phyloP scores from a whole-genome alignment of 2,113 vertebrate genomes.

The Daboia siamensis region DNA sequence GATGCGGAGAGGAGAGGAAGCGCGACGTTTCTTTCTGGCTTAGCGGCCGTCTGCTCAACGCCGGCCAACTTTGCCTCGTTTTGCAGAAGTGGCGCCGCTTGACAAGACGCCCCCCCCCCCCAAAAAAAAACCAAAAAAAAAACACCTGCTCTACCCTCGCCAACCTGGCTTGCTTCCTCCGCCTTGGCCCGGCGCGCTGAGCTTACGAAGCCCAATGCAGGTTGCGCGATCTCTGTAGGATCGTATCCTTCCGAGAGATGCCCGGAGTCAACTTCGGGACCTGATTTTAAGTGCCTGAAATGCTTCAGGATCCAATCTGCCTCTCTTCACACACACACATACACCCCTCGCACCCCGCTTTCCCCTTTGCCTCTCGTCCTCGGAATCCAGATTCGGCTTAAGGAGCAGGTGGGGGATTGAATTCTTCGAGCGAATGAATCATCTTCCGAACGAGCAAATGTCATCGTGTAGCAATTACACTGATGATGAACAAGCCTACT shows the following conservation, averaged over 20 bases:
- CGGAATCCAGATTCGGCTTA: background rate
- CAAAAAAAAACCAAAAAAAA: too few species aligned
- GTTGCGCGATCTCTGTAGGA: background rate
- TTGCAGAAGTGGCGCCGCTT: background rate
- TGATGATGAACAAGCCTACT: constrained; percentile 57
- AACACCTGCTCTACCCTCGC: too few species aligned
- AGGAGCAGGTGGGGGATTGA: constrained; percentile 38
- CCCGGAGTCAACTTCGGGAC: background rate
- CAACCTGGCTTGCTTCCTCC: background rate
- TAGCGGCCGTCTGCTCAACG: background rate
- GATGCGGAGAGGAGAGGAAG: background rate
- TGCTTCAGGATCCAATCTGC: constrained; percentile 23
- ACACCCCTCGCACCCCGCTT: too few species aligned
- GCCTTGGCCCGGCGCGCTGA: background rate
- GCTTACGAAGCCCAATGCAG: background rate
- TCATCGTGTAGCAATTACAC: constrained; percentile 64
- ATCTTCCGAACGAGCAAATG: constrained; percentile 60
- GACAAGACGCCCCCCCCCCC: background rate
- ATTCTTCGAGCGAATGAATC: constrained; percentile 60
- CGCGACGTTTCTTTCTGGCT: background rate
- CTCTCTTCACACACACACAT: background rate
- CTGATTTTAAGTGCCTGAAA: background rate
- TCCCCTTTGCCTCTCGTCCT: constrained; percentile 25
- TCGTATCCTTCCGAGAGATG: background rate
- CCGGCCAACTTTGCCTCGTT: background rate